Base-by-base conservation (phyloP, 2,888 invertebrate genomes). In the Drosophila parthenogenetica region DNA sequence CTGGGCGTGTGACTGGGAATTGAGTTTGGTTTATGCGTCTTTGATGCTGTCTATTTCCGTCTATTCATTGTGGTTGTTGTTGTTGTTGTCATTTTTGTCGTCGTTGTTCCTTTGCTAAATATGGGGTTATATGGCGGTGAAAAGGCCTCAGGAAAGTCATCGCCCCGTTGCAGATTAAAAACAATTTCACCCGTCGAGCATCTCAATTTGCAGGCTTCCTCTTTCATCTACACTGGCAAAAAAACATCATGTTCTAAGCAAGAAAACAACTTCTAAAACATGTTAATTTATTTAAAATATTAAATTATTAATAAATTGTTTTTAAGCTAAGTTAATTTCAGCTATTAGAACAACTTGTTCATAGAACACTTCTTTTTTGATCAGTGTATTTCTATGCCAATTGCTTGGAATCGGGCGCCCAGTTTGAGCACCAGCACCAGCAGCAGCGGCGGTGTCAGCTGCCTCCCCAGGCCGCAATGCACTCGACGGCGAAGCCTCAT, bases 401-500 rank as follows among this genome's bases (percentile, higher is more conserved):
- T 67, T 64, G 53, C 42, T 55, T 10, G 1, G 37, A 19, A 22
- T n/a, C 35, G 43, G 35, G 45, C 19, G 11, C 42, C 32, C 32
- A 54, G 42, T 43, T 43, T 19, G 32, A 43, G 11, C 32, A 46
- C 25, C 45, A 51, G 50, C 50, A 37, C 1, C 22, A 51, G 3
- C 32, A 11, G 10, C 62, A 40, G 14, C 39, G 4, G 13, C 17
- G 25, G 29, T 54, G 19, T 11, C 49, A 60, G 14, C 43, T 43
- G 19, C 55, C 11, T 57, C 48, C 55, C 43, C 46, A 53, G 71
- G 75, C 65, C 76, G 66, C 77, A 76, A 73, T 76, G 73, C 76
- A 73, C 77, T 77, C 77, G 79, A 87, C 77, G 79, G 75, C 69
- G 90, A 90, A 90, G 90, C 90, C 90, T 90, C 90, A 90, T 90